Base-by-base conservation (phyloP, 2,797 vertebrate genomes). In the Squalus acanthias region DNA sequence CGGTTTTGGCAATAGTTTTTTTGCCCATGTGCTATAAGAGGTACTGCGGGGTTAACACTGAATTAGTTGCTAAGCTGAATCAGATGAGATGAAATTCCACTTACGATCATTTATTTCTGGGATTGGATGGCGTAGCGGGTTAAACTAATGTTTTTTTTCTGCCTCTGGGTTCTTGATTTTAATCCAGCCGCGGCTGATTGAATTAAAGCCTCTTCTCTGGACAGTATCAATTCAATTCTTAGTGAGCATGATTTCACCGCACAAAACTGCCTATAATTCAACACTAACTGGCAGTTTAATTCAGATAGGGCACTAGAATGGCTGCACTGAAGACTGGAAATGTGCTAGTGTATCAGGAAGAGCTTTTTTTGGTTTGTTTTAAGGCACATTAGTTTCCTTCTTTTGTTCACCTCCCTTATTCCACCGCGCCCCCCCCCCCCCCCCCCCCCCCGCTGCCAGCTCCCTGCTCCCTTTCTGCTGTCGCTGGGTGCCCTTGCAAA, bases 141-240 rank as follows among this genome's bases (percentile, higher is more conserved):
- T 93, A 93, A 93, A 69, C 63, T 69, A 39, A 93, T 67, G 91
- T 39, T 67, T 39, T 69, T 93, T 17, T 93, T 69, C 63, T 69
- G 91, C 91, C 91, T 93, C 91, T 93, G 91, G 91, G 91, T 46
- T 69, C n/a, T 93, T 93, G 91, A n/a, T 93, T 93, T 93, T 93
- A 93, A 65, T 93, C n/a, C 65, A 93, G 63, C 91, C 8, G 2
- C 6, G n/a, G 91, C 63, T 93, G 91, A 93, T 93, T 93, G 63
- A 93, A 93, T 93, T 93, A 93, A 93, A 93, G 63, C 39, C 91
- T 69, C 91, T 93, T 93, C 63, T 93, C 91, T 93, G 63, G 91
- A 93, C 91, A 24, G 91, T 93, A 93, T 69, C 63, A 69, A 93
- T 93, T 93, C 91, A 93, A 93, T 69, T 69, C 63, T 39, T 67